These are phyloP conservation scores for Trachelus iudaicus DNA, from an alignment of 2,888 invertebrate genomes.

Conservation along the genomic window DNA sequence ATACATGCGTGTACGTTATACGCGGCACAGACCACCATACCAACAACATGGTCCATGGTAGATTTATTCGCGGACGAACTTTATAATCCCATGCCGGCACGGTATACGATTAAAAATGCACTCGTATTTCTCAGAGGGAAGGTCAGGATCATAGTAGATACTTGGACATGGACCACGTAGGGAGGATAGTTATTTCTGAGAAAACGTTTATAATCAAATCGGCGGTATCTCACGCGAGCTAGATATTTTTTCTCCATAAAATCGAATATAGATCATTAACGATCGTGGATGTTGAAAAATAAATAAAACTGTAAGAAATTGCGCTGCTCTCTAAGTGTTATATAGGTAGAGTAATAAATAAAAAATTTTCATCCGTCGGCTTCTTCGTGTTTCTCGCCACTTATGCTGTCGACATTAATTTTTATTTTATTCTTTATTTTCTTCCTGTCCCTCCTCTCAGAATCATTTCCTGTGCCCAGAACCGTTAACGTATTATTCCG, in stretches of 20 bases:
- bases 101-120: conserved; percentile 45
- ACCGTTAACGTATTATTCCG: background rate
- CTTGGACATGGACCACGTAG: background rate
- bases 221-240: background rate
- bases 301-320: background rate
- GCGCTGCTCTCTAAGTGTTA: background rate
- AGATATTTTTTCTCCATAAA: background rate
- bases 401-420: background rate
- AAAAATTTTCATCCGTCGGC: background rate
- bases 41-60: background rate
- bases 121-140: conserved; percentile 11
- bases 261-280: background rate
- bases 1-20: background rate
- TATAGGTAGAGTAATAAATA: background rate
- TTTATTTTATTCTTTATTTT: background rate
- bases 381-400: background rate
- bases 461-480: background rate
- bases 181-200: background rate
- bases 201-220: background rate
- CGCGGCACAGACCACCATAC: background rate
- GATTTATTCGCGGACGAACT: background rate
- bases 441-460: background rate
- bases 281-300: background rate
- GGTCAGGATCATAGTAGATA: background rate
- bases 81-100: conserved; percentile 8